Base-by-base conservation (phyloP, 2,888 invertebrate genomes). In the Pollenia griseotomentosa region DNA sequence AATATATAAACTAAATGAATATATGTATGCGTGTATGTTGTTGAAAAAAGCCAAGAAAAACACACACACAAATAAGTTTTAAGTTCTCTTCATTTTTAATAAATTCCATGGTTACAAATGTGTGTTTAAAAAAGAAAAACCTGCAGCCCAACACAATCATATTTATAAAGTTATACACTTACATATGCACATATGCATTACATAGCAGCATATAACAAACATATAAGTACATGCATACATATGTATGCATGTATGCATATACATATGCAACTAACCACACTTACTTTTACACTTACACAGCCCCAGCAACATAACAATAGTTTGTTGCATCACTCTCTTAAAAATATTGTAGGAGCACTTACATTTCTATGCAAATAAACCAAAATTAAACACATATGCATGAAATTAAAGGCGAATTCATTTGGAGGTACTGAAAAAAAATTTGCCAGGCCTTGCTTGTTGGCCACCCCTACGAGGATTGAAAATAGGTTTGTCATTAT, bases 1-100 rank as follows among this genome's bases (percentile, higher is more conserved):
- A 33, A 68, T 57, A 40, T 33, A n/a, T 8, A 46, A 66, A 1
- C 44, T 51, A 53, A 51, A 63, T 33, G 14, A 80, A 44, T 44
- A 51, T 5, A 61, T 33, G 33, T 33, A 6, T 33, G 33, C 0
- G 1, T 6, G 0, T 33, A 19, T 33, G 44, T 83, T 75, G 19
- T 61, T n/a, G n/a, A 53, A 83, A 75, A 68, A 83, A 83, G 70
- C 77, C 83, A 83, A 83, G 55, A 77, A 70, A 65, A 51, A 65
- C 68, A 48, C 4, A 33, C 33, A 33, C 33, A 33, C 33, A 19
- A 1, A 23, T 23, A 2, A 23, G 55, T 83, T 83, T 63, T 55
- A 77, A 77, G 83, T 70, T 83, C 70, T 77, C 68, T 83, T 83
- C 61, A 83, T 83, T 83, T 83, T 83, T 83, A 83, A 83, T 83